phyloP scores from a whole-genome alignment of 2,113 vertebrate species.

The Nibea albiflora region DNA sequence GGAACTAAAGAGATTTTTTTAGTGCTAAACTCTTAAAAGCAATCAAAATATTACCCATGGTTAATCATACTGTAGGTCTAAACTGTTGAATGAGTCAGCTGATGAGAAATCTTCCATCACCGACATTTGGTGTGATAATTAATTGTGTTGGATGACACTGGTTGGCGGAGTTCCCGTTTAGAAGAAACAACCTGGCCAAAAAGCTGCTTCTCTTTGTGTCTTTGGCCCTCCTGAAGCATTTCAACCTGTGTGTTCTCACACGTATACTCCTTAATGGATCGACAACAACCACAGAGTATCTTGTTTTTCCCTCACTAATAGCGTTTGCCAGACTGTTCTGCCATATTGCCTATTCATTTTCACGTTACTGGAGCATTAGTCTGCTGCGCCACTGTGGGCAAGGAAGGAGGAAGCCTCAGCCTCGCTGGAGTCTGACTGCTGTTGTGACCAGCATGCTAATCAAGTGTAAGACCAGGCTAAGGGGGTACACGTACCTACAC shows the following conservation, averaged over 20 bases:
- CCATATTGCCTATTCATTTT: constrained; percentile 3
- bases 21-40: background rate
- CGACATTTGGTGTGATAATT: background rate
- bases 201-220: background rate
- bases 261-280: background rate
- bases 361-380: constrained; percentile 15
- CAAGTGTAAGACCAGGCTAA: constrained; percentile 13
- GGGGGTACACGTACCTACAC: constrained; percentile 14
- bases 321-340: constrained; percentile 4
- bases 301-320: background rate
- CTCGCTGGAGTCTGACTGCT: constrained; percentile 54
- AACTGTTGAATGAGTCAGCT: background rate
- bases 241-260: background rate
- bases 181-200: background rate
- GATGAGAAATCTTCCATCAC: background rate
- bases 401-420: constrained; percentile 42
- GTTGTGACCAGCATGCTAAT: constrained; percentile 71
- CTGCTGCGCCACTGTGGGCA: constrained; percentile 38
- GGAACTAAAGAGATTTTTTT: background rate
- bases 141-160: background rate
- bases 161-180: background rate
- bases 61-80: background rate
- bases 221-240: background rate
- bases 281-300: background rate
- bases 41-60: no score